Percentiles rank a stretch among this genome's conserved stretches.
Evolutionary conservation across 2,888 invertebrate species (phyloP).

Genomic region (Mesorhabditis spiculigera): DNA sequence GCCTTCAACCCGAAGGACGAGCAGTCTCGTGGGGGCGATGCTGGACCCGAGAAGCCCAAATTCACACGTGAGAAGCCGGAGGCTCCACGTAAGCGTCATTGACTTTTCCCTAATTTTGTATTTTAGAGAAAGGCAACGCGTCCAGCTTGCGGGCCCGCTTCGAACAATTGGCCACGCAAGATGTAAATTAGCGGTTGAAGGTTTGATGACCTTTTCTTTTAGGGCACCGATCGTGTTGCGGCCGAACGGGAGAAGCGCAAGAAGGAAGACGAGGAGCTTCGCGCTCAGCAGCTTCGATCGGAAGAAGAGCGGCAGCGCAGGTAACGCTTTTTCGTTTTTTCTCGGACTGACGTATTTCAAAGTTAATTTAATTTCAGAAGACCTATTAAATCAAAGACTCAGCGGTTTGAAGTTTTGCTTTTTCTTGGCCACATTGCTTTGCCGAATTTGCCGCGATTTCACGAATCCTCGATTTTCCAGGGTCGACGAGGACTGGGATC

Average conservation of each 20-base stretch:
- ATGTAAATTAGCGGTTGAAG: conserved; percentile 15
- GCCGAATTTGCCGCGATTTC: not conserved
- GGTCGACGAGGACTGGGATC: conserved; percentile 28
- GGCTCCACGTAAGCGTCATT: conserved; percentile 4
- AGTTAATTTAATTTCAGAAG: no score
- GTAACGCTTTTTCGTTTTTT: not conserved
- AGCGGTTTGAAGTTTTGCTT: no score
- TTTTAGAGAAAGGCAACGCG: conserved; percentile 33
- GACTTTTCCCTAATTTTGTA: not conserved
- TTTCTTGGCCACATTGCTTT: no score
- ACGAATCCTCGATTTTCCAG: not conserved
- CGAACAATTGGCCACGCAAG: conserved; percentile 43
- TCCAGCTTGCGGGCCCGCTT: conserved; percentile 45
- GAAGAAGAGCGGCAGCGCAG: conserved; percentile 19
- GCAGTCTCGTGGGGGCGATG: conserved; percentile 15
- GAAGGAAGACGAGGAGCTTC: conserved; percentile 45
- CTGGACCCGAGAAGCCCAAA: not conserved
- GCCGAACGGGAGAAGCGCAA: conserved; percentile 40
- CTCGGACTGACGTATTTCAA: not conserved
- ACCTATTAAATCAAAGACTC: no score
- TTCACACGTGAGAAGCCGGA: conserved; percentile 6
- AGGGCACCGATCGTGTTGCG: conserved; percentile 12
- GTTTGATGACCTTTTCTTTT: not conserved
- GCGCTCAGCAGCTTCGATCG: conserved; percentile 25
- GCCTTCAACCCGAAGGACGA: conserved; percentile 14